phyloP scores from a whole-genome alignment of 30 jellyfish, hydroid and myxozoan genomes.

The Euphysa ruthae region DNA sequence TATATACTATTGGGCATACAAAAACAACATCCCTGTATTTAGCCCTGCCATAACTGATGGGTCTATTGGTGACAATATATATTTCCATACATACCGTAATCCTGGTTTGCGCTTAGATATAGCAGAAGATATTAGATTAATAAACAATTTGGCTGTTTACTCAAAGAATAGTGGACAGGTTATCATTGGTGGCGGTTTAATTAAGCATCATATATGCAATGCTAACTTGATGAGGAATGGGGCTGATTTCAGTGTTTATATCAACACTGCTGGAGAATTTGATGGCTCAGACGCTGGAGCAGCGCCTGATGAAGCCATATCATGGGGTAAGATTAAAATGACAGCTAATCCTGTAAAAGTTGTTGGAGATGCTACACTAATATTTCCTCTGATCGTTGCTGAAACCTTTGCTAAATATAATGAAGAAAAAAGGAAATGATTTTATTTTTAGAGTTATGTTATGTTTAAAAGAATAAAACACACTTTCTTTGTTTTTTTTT shows the following conservation, averaged over 20 bases:
- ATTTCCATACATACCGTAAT: constrained; percentile 56
- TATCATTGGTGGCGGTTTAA: constrained; percentile 98
- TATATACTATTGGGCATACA: constrained; percentile 86
- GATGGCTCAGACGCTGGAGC: constrained; percentile 99
- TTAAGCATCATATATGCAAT: constrained; percentile 95
- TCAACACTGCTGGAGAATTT: constrained; percentile 86
- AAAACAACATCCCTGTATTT: constrained; percentile 94
- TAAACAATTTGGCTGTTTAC: constrained; percentile 65
- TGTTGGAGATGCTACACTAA: constrained; percentile 94
- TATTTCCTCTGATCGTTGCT: constrained; percentile 92
- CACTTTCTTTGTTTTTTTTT: too few relatives aligned
- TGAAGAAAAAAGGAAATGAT: constrained; percentile 5
- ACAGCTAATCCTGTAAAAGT: constrained; percentile 93
- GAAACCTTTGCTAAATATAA: constrained; percentile 90
- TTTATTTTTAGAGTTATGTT: too few relatives aligned
- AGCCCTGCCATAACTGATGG: constrained; percentile 99
- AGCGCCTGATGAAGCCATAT: constrained; percentile 91
- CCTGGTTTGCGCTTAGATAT: constrained; percentile 92
- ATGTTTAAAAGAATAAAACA: too few relatives aligned
- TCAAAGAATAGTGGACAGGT: constrained; percentile 83
- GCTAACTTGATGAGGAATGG: constrained; percentile 99
- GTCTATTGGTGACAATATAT: constrained; percentile 91
- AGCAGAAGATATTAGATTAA: constrained; percentile 67
- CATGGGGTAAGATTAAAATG: constrained; percentile 96
- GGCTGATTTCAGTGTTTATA: constrained; percentile 91